A percentile compares a stretch with the other conserved stretches of the same genome.
These are phyloP conservation scores for Xestia sexstrigata DNA, from an alignment of 2,888 invertebrate genomes.

Conservation along the genomic window DNA sequence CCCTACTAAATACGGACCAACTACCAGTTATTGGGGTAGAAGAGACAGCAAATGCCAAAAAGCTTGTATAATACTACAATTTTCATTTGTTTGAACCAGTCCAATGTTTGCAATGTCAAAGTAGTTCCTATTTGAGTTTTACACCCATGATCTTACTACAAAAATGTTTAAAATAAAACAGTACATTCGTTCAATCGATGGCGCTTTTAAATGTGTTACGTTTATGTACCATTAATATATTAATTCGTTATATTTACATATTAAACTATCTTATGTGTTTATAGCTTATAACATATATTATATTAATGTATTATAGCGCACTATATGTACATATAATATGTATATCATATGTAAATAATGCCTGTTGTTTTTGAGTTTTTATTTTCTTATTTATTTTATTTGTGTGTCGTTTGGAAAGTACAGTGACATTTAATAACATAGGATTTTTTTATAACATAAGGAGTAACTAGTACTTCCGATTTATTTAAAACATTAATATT, in stretches of 20 bases:
- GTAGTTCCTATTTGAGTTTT: background rate
- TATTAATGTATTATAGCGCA: conserved; percentile 62
- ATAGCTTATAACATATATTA: conserved; percentile 56
- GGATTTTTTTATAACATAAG: background rate
- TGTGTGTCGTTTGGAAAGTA: conserved; percentile 47
- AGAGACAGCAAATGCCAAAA: no score
- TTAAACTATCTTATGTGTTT: conserved; percentile 60
- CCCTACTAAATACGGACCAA: no score
- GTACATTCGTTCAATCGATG: conserved; percentile 75
- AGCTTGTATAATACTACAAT: background rate
- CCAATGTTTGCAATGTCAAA: background rate
- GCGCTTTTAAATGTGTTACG: conserved; percentile 76
- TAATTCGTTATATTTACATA: conserved; percentile 56
- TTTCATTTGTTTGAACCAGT: background rate
- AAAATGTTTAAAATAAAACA: conserved; percentile 68
- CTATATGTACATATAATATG: conserved; percentile 64
- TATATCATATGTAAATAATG: conserved; percentile 71
- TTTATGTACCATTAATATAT: conserved; percentile 63
- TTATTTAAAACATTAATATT: background rate
- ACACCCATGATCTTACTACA: background rate
- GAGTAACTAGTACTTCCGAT: background rate
- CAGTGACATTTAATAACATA: conserved; percentile 12
- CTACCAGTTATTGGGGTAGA: no score
- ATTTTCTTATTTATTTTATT: conserved; percentile 59
- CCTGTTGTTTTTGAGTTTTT: conserved; percentile 62